Conservation (phyloP, 1,140 invertebrate species). For the Melipona quadrifasciata region DNA sequence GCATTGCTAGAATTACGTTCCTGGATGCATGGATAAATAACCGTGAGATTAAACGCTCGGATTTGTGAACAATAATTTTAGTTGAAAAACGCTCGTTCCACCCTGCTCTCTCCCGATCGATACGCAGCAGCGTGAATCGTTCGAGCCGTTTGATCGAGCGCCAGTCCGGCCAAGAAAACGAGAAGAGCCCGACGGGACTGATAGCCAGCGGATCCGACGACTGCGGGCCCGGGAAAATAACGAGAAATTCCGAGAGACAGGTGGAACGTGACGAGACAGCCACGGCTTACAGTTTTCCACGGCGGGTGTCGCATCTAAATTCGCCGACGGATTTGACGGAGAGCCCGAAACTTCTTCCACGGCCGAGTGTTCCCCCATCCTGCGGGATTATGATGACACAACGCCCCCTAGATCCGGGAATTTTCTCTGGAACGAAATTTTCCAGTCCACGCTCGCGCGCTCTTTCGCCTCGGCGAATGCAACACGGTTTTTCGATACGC, state of each 20-base stretch:
- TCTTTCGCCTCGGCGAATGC: too few relatives aligned
- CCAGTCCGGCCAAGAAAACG: not conserved
- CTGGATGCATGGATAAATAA: too few relatives aligned
- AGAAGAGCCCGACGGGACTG: not conserved
- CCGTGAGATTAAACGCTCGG: too few relatives aligned
- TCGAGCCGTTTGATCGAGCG: slow-evolving; percentile 11
- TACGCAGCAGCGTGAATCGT: not conserved
- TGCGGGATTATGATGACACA: slow-evolving; percentile 33
- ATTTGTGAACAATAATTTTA: too few relatives aligned
- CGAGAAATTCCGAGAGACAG: not conserved
- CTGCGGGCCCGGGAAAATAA: not conserved
- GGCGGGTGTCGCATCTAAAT: slow-evolving; percentile 36
- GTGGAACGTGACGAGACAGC: slow-evolving; percentile 16
- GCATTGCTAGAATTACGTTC: too few relatives aligned
- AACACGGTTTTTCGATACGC: not conserved
- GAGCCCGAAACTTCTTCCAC: not conserved
- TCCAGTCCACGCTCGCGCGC: not conserved
- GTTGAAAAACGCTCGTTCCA: not conserved
- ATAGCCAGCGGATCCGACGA: slow-evolving; percentile 11
- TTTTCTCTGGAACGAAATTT: slow-evolving; percentile 25
- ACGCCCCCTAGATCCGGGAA: not conserved
- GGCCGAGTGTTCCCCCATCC: slow-evolving; percentile 18
- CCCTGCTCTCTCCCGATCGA: not conserved
- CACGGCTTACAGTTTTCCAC: slow-evolving; percentile 10
- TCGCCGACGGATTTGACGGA: slow-evolving; percentile 39